Percentiles rank a stretch among this genome's conserved stretches.
Conservation (phyloP, 2,888 invertebrate species). For the Octonoba sinensis region DNA sequence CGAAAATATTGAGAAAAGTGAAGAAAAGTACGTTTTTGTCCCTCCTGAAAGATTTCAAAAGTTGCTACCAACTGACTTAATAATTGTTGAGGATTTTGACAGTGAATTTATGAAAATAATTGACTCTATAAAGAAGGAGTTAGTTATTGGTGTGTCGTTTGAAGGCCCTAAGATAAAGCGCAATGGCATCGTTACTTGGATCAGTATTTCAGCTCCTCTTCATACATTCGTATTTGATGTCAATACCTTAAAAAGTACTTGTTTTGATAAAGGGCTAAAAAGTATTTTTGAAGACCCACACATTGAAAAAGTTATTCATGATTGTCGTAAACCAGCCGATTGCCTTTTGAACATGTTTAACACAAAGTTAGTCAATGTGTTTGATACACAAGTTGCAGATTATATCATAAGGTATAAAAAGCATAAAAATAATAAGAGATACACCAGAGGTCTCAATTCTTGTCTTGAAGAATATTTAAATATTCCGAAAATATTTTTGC, state of each 20-base stretch:
- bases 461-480: conserved; percentile 15
- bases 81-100: not conserved
- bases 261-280: conserved; percentile 72
- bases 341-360: conserved; percentile 76
- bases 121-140: conserved; percentile 29
- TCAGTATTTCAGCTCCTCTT: conserved; percentile 68
- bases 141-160: conserved; percentile 68
- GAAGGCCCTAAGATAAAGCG: conserved; percentile 70
- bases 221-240: conserved; percentile 71
- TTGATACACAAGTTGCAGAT: conserved; percentile 76
- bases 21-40: too few relatives aligned
- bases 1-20: too few relatives aligned
- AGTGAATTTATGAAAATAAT: conserved; percentile 12
- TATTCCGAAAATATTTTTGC: conserved; percentile 18
- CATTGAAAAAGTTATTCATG: conserved; percentile 76
- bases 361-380: conserved; percentile 75
- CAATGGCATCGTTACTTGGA: conserved; percentile 69
- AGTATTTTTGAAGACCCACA: conserved; percentile 71
- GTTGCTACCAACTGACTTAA: not conserved
- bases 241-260: conserved; percentile 67
- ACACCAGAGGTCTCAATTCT: conserved; percentile 7
- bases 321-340: conserved; percentile 76
- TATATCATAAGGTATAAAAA: not conserved
- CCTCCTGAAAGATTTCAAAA: too few relatives aligned
- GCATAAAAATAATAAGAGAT: not conserved